These are phyloP conservation scores for Watsonalla cultraria DNA, from an alignment of 2,888 invertebrate genomes.

Conservation along the genomic window DNA sequence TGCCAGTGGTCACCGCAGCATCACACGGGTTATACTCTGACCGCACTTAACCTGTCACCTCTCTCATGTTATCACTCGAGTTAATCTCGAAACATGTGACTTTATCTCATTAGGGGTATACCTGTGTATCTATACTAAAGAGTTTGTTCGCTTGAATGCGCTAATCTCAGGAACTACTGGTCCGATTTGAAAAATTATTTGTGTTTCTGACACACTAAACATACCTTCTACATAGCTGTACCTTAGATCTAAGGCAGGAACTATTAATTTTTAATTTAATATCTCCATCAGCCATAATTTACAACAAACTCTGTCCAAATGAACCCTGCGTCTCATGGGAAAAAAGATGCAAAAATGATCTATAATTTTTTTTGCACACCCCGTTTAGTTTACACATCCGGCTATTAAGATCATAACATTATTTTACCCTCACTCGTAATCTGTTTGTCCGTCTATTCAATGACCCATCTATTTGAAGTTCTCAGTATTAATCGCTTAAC, in stretches of 20 bases:
- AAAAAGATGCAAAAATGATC: constrained; percentile 12
- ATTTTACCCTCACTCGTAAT: constrained; percentile 30
- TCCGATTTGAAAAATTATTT: no score
- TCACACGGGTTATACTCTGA: no score
- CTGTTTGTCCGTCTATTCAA: constrained; percentile 41
- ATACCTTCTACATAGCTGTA: no score
- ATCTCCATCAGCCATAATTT: no score
- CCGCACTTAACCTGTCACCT: constrained; percentile 3
- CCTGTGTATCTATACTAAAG: no score
- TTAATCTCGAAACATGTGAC: not conserved
- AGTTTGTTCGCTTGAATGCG: no score
- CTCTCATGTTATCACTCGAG: constrained; percentile 5
- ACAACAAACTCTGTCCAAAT: not conserved
- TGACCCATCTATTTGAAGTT: constrained; percentile 35
- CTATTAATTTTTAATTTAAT: no score
- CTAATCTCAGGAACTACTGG: no score
- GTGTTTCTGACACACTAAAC: no score
- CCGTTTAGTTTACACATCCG: constrained; percentile 39
- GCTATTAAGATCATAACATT: constrained; percentile 40
- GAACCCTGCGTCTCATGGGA: constrained; percentile 6
- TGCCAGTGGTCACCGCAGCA: no score
- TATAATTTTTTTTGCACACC: constrained; percentile 27
- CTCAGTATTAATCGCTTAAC: constrained; percentile 53
- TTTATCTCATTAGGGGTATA: not conserved
- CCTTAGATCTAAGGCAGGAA: no score